Base-by-base conservation (phyloP, 2,113 vertebrate genomes). In the Salvelinus alpinus region DNA sequence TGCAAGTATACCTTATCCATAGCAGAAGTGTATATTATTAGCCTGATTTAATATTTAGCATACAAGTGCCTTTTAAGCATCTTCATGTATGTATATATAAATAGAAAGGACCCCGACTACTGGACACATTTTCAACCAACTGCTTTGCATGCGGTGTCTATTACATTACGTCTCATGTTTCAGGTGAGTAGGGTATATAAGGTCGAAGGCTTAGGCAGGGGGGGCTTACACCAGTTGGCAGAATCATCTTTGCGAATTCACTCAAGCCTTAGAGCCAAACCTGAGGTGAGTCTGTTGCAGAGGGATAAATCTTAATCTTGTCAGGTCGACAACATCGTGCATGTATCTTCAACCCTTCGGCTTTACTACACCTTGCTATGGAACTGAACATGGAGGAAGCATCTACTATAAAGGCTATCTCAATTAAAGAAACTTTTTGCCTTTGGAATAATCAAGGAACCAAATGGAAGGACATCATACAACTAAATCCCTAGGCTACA, bases 151-250 rank as follows among this genome's bases (percentile, higher is more conserved):
- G 83, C 81, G 91, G 94, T 94, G 84, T 94, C 91, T 47, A 82
- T 94, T 94, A 91, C 93, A 91, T 84, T 85, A 18, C 91, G 90
- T 92, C 89, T 94, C 92, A 91, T 86, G 91, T 94, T 93, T 93
- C 93, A 64, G 66, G 51, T 29, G 70, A 74, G 82, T 69, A 83
- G 74, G 47, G 85, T 94, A 94, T 94, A 94, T 93, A 94, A 94
- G 89, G 81, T 47, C 0, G 80, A 24, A 31, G 44, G 73, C 64
- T 66, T 18, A 12, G 27, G 80, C 25, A 65, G 74, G 67, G 75
- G 75, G 75, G 66, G 29, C 77, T 85, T 87, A 94, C 92, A 93
- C 91, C 92, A 94, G 92, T 91, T 82, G 85, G 70, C 85, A 83
- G 83, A 87, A 82, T 90, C 89, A 91, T 92, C 87, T 77, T 74